Conservation (phyloP, 2,797 vertebrate species). For the Gouania willdenowi region DNA sequence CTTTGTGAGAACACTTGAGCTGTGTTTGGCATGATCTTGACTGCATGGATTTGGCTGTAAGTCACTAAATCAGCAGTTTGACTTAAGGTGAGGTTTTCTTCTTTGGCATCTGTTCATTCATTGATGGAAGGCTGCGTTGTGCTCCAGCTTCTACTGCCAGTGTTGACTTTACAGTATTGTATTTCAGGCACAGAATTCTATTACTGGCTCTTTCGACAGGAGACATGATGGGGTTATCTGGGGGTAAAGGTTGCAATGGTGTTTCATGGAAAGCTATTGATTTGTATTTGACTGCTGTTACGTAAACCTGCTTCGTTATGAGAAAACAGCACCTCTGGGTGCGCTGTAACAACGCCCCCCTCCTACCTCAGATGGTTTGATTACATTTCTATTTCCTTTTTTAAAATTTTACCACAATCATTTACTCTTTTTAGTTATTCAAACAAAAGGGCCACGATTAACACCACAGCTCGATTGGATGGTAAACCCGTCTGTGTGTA, state of each 20-base stretch:
- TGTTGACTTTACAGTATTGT: constrained; percentile 51
- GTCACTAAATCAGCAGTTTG: constrained; percentile 14
- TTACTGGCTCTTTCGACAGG: constrained; percentile 24
- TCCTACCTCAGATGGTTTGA: background rate
- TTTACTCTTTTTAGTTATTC: too few species aligned
- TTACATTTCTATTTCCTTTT: too few species aligned
- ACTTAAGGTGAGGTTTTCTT: constrained; percentile 28
- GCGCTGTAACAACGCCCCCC: background rate
- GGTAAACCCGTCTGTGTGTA: too few species aligned
- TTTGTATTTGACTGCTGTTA: constrained; percentile 34
- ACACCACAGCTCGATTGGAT: too few species aligned
- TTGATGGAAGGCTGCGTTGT: constrained; percentile 7
- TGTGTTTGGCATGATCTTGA: too few species aligned
- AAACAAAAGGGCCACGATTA: too few species aligned
- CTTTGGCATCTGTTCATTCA: constrained; percentile 13
- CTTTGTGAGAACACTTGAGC: too few species aligned
- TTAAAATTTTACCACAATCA: too few species aligned
- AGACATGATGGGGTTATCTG: constrained; percentile 30
- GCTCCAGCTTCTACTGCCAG: constrained; percentile 10
- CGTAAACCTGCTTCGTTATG: constrained; percentile 16
- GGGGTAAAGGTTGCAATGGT: constrained; percentile 25
- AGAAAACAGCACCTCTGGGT: constrained; percentile 5
- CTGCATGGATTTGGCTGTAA: background rate
- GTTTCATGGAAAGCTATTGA: constrained; percentile 45
- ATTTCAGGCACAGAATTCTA: constrained; percentile 48